These are phyloP conservation scores for Thymelicus lineola DNA, from an alignment of 2,888 invertebrate species.

Conservation along the genomic window DNA sequence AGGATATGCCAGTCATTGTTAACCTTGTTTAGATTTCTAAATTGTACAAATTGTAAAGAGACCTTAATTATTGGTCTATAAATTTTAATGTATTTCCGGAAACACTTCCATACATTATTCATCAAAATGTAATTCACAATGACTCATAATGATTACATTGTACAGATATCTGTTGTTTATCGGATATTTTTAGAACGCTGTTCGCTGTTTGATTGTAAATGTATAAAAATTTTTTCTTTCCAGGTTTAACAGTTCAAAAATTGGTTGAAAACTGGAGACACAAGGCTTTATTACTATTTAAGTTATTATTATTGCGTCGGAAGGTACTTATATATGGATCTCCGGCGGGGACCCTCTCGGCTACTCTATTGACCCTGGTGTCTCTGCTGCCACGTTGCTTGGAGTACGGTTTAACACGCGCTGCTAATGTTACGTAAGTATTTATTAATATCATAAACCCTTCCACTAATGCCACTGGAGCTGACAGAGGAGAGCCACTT, in stretches of 20 bases:
- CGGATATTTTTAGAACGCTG: too few relatives aligned
- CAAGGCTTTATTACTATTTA: slow-evolving; percentile 96
- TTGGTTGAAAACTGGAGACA: slow-evolving; percentile 95
- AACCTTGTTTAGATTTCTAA: too few relatives aligned
- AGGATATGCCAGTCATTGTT: too few relatives aligned
- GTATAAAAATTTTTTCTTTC: slow-evolving; percentile 10
- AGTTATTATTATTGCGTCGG: slow-evolving; percentile 94
- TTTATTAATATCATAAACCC: background rate
- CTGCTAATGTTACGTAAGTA: slow-evolving; percentile 91
- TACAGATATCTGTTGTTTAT: too few relatives aligned
- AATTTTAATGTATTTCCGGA: too few relatives aligned
- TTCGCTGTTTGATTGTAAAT: background rate
- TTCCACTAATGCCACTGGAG: background rate
- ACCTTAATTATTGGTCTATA: too few relatives aligned
- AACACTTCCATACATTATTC: too few relatives aligned
- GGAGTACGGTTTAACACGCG: slow-evolving; percentile 92
- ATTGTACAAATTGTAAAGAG: too few relatives aligned
- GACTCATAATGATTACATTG: too few relatives aligned
- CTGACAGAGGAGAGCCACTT: too few relatives aligned
- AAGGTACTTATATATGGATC: slow-evolving; percentile 96
- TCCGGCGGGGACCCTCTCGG: slow-evolving; percentile 95
- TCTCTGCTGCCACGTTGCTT: slow-evolving; percentile 96
- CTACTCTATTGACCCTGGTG: slow-evolving; percentile 93
- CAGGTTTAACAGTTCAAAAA: slow-evolving; percentile 93
- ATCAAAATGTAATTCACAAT: too few relatives aligned